Evolutionary conservation across 2,797 vertebrate genomes (phyloP), one percentile per base, ranked within the genome.

Genomic region (Characodon lateralis): DNA sequence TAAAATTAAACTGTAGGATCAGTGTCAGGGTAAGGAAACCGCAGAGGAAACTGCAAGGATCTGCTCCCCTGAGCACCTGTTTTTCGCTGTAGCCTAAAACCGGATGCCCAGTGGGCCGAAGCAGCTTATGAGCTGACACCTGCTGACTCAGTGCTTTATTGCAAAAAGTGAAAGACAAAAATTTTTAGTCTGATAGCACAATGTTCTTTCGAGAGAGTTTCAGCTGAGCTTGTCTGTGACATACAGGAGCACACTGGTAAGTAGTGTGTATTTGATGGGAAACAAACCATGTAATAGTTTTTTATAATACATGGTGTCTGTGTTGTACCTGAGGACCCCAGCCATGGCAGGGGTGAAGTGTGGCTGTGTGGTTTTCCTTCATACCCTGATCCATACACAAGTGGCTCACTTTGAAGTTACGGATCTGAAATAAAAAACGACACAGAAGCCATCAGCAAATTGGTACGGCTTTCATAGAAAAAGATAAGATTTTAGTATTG

Each of bases 361-460:
- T 98, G 63, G 97, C 98, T 0, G 97, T 98, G 94, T 99, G 97
- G 94, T 99, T 99, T 93, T 98, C 98, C 90, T 96, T 96, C 0
- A 96, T 92, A 0, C 98, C 98, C 92, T 99, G 98, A 92, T 99
- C 98, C 89, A 99, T 89, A 84, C 98, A 99, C 81, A 99, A 95
- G 0, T 99, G 97, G 86, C 95, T 97, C 0, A 95, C 97, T 85
- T 98, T 98, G 83, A 96, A 96, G 94, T 98, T 99, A 76, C 96
- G 96, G 55, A 98, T 95, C 98, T 99, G 94, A n/a, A 58, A 89
- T 48, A 18, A 78, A 26, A 65, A 72, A 61, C 2, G 9, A 51
- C 2, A 65, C 7, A 9, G 1, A 39, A 35, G 18, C 61, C 10
- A 9, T 65, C 7, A 65, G 14, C 51, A 3, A n/a, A 26, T 26